Percentiles rank a stretch among this genome's conserved stretches.
Evolutionary conservation across 2,797 vertebrate genomes (phyloP).

Genomic region (Oryzias dopingdopingensis): DNA sequence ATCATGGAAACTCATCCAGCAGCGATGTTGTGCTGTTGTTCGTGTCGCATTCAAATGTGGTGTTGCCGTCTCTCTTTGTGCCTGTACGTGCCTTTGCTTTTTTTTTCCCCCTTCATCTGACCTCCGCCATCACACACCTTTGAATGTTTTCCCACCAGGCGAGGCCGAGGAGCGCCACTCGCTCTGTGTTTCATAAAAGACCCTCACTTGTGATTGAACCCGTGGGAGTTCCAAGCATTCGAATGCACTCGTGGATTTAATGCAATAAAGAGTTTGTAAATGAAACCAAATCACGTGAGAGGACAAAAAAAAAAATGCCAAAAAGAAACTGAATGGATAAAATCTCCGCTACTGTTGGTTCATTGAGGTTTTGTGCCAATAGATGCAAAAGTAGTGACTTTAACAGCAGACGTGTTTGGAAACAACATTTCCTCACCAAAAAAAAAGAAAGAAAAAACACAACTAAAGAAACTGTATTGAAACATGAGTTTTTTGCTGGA

Average conservation of each 20-base stretch:
- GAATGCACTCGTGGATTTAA: no score
- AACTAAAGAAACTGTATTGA: not conserved
- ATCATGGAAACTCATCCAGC: conserved; percentile 3
- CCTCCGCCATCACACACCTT: not conserved
- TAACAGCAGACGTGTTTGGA: not conserved
- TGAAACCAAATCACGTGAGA: no score
- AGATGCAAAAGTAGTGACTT: conserved; percentile 7
- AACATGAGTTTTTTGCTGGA: not conserved
- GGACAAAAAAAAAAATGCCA: no score
- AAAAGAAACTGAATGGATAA: no score
- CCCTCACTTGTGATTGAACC: no score
- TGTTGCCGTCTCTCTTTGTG: conserved; percentile 17
- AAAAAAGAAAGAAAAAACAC: not conserved
- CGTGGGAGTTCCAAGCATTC: no score
- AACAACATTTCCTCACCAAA: not conserved
- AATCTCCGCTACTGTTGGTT: not conserved
- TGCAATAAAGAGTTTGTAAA: no score
- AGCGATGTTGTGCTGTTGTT: not conserved
- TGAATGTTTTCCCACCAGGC: not conserved
- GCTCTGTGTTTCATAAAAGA: no score
- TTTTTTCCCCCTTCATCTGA: not conserved
- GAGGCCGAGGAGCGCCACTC: no score
- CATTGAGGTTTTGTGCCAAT: conserved; percentile 5
- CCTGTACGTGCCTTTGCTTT: conserved; percentile 39
- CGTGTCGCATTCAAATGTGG: conserved; percentile 4